A percentile compares a stretch with the other conserved stretches of the same genome.
phyloP scores from a whole-genome alignment of 2,113 vertebrate genomes.

The Anguilla rostrata region DNA sequence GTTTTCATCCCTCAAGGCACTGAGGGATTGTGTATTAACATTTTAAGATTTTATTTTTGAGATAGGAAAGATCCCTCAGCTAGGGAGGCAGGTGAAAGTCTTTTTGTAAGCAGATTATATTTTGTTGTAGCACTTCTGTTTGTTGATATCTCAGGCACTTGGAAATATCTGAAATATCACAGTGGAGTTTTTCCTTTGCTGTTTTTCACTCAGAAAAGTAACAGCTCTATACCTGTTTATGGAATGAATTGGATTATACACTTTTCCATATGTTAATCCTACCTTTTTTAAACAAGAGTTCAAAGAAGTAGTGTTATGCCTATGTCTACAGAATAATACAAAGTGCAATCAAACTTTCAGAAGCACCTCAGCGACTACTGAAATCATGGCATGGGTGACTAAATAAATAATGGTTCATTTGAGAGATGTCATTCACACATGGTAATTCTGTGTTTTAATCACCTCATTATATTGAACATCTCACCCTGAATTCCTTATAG shows the following conservation, averaged over 20 bases:
- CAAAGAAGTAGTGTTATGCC: not conserved
- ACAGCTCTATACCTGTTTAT: not conserved
- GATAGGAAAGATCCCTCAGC: not conserved
- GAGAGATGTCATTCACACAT: constrained; percentile 43
- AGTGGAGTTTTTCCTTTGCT: not conserved
- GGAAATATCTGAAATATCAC: not conserved
- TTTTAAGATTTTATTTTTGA: not conserved
- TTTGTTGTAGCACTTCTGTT: not conserved
- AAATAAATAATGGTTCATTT: constrained; percentile 26
- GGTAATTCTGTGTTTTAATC: constrained; percentile 34
- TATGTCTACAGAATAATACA: not conserved
- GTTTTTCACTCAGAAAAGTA: not conserved
- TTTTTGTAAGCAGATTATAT: not conserved
- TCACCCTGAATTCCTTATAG: constrained; percentile 12
- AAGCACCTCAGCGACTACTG: not conserved
- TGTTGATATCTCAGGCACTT: not conserved
- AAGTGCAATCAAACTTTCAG: not conserved
- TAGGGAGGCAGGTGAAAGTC: no score
- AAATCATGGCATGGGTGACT: not conserved
- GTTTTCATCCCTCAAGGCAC: not conserved
- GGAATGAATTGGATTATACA: not conserved
- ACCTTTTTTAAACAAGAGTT: not conserved
- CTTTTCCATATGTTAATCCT: not conserved
- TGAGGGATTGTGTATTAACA: not conserved
- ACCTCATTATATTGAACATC: constrained; percentile 38